Percentiles rank a stretch among this genome's conserved stretches.
Evolutionary conservation across 2,113 vertebrate genomes (phyloP).

Genomic region (Sylvilagus bachmani): DNA sequence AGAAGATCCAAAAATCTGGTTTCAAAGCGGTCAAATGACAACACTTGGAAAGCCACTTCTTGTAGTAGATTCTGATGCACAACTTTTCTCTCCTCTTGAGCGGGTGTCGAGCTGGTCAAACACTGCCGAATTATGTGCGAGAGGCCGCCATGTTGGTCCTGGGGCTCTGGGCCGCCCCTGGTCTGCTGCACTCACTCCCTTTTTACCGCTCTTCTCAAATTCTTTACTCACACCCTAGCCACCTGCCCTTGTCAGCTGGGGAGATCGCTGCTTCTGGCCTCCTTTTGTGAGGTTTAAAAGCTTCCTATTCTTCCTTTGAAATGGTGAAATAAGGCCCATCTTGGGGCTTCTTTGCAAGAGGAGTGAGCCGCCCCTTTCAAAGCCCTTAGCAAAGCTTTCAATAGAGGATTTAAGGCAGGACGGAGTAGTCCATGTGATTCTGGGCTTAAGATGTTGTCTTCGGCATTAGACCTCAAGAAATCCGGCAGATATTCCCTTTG

Average conservation of each 20-base stretch:
- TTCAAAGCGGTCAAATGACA: background rate
- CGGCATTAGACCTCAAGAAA: constrained; percentile 82
- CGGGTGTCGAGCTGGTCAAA: background rate
- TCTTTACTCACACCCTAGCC: constrained; percentile 69
- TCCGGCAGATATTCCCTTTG: constrained; percentile 73
- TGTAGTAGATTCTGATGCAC: fast-evolving
- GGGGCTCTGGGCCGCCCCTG: constrained; percentile 11
- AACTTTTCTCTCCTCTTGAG: background rate
- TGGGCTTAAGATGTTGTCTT: constrained; percentile 83
- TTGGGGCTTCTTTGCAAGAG: constrained; percentile 77
- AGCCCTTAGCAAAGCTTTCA: constrained; percentile 80
- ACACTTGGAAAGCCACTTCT: background rate
- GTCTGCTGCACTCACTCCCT: constrained; percentile 68
- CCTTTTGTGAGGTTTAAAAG: constrained; percentile 83
- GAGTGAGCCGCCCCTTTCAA: constrained; percentile 82
- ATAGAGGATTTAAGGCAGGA: constrained; percentile 81
- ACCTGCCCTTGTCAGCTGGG: constrained; percentile 76
- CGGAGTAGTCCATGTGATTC: constrained; percentile 78
- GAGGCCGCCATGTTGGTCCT: background rate
- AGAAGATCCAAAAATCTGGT: background rate
- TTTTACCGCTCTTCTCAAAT: constrained; percentile 70
- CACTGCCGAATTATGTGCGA: background rate
- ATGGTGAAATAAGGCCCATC: constrained; percentile 82
- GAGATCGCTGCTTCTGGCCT: constrained; percentile 78
- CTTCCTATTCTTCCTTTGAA: constrained; percentile 85